These are phyloP conservation scores for Chironomus tepperi DNA, from an alignment of 1,140 invertebrate species.

Conservation along the genomic window DNA sequence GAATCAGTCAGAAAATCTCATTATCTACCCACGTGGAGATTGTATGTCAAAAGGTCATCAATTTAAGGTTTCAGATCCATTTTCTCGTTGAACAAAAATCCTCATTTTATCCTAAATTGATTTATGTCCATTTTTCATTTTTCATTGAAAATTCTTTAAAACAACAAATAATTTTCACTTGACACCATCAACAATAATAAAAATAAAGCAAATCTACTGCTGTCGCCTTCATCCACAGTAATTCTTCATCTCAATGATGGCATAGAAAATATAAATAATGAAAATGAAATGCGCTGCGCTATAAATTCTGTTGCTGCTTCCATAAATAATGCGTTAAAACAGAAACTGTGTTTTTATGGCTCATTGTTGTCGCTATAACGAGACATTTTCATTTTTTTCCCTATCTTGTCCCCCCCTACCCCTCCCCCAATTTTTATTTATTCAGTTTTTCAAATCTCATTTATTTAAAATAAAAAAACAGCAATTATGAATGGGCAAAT, in stretches of 20 bases:
- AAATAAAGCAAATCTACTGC: neutral
- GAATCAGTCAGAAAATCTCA: too few species aligned
- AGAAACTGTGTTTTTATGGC: neutral
- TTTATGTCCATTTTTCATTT: neutral
- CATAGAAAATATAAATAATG: slow-evolving; percentile 6
- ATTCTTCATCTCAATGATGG: neutral
- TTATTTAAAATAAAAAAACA: too few species aligned
- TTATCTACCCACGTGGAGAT: too few species aligned
- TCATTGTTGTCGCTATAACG: neutral
- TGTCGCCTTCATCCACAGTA: neutral
- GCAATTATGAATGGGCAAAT: too few species aligned
- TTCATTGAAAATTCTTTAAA: neutral
- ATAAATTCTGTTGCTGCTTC: neutral
- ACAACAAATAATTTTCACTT: neutral
- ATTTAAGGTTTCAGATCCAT: too few species aligned
- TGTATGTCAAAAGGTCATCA: too few species aligned
- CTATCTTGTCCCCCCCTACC: neutral
- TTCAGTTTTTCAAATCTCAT: too few species aligned
- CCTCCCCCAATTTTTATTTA: too few species aligned
- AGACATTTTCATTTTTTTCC: neutral
- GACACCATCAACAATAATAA: neutral
- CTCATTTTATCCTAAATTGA: too few species aligned
- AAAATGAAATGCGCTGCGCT: neutral
- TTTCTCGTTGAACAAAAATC: too few species aligned
- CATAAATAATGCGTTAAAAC: slow-evolving; percentile 9